Evolutionary conservation across 2,888 invertebrate genomes (phyloP), one percentile per base, ranked within the genome.

Genomic region (Caenorhabditis afra): DNA sequence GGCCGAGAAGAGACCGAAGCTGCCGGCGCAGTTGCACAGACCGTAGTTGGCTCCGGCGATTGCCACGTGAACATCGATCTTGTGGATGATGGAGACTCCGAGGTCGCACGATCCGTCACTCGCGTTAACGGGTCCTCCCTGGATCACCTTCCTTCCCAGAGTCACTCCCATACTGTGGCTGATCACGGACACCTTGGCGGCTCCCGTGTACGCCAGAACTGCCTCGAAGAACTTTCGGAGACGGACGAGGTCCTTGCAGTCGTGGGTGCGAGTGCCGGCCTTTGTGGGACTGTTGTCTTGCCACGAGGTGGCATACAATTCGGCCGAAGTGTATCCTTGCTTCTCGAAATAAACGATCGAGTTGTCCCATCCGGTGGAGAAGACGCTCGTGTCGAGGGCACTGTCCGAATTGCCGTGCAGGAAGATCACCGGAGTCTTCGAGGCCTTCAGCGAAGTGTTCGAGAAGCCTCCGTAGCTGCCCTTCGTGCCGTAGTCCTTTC

Each of bases 151-250:
- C 62, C 86, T 61, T 14, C 76, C 85, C 3, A 87, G 55, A 10
- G 87, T 86, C 8, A 87, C 87, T 23, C 87, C 87, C 87, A 87
- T 87, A 18, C 85, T 85, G 61, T 87, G 87, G 22, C 81, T 79
- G 52, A 87, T 75, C 7, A 87, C 53, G n/a, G 81, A 81, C 22
- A 85, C 66, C 29, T 84, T 84, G 12, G 81, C 67, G 1, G 81
- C 70, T 12, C 62, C 76, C 12, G 86, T 86, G 73, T 86, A 86
- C 5, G 68, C 71, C 1, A 87, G 41, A 11, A 85, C 85, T 1
- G 86, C 87, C 44, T 85, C 73, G 12, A 87, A 50, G 70, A 87
- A 87, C 14, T 81, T 79, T 2, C 87, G 74, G n/a, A 87, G 77
- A 16, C 85, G 68, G 10, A 64, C 29, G 8, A 86, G 49, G 22